Evolutionary conservation across 2,888 invertebrate species (phyloP), one percentile per base, ranked within the genome.

Genomic region (Lycophotia porphyrea): DNA sequence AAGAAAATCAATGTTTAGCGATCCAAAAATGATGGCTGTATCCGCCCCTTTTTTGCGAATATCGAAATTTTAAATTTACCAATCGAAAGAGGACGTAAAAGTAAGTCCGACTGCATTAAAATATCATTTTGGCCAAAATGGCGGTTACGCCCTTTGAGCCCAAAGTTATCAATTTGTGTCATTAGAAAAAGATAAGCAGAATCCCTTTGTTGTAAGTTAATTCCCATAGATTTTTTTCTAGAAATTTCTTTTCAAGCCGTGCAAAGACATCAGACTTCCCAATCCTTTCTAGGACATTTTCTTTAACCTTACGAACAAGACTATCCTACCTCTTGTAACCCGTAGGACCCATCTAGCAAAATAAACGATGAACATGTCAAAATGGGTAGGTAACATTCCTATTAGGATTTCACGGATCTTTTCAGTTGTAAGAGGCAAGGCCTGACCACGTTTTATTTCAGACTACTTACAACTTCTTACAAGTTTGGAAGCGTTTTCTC

Each of bases 391-490:
- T 72, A 82, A 75, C 77, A 77, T 76, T 77, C 52, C 71, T 69
- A 65, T 73, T 68, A 77, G 71, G 71, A 76, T 84, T 82, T 82
- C 65, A 68, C 66, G 65, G 68, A 65, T 72, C 47, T 80, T 85
- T 87, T 73, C 60, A 60, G 72, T 66, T 74, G 64, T 71, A 47
- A 63, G 75, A 39, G 55, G 75, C 70, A 60, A 18, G 49, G 63
- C 47, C 70, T 78, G 69, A 82, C 87, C 87, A 86, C 88, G 86
- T 91, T 91, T 91, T 91, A 90, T 91, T 89, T 89, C 85, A 82
- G 87, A 91, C 91, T 90, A 90, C 91, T 90, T 90, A 90, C 90
- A 89, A 92, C 85, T 92, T 92, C 88, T 90, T 88, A 88, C 88
- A 90, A 92, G 90, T 92, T 85, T 71, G 69, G 81, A 73, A 89